Conservation (phyloP, 2,888 invertebrate species). For the Ecliptopera silaceata region DNA sequence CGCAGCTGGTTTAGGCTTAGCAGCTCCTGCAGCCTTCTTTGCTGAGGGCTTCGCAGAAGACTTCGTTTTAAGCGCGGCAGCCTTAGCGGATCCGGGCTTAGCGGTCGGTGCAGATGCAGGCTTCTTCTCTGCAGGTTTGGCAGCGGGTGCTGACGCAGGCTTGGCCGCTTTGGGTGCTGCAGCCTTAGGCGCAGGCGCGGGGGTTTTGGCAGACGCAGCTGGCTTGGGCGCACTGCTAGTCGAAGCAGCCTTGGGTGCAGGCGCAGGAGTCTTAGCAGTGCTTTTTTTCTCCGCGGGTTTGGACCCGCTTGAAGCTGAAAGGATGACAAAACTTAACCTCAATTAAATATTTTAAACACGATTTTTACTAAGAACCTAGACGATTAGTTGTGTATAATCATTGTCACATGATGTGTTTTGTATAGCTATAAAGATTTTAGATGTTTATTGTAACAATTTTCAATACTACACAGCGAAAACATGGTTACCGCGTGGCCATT, state of each 20-base stretch:
- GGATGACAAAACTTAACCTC: conserved; percentile 47
- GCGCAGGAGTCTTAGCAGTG: conserved; percentile 72
- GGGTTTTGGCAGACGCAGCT: conserved; percentile 67
- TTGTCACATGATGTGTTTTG: not conserved
- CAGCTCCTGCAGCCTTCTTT: conserved; percentile 77
- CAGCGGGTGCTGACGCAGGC: conserved; percentile 74
- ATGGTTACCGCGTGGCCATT: conserved; percentile 64
- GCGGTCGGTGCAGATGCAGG: conserved; percentile 66
- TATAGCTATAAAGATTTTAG: not conserved
- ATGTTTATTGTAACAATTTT: not conserved
- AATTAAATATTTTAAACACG: conserved; percentile 22
- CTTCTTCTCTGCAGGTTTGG: conserved; percentile 76
- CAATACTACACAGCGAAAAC: conserved; percentile 21
- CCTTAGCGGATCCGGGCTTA: conserved; percentile 81
- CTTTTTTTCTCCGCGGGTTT: conserved; percentile 77
- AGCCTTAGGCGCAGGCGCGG: conserved; percentile 73
- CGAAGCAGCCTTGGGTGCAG: conserved; percentile 70
- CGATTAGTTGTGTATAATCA: not conserved
- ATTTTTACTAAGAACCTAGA: not conserved
- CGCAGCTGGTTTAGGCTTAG: conserved; percentile 76
- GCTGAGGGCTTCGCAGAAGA: conserved; percentile 79
- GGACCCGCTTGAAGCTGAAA: conserved; percentile 63
- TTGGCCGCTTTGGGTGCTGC: conserved; percentile 74
- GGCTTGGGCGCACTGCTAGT: conserved; percentile 61
- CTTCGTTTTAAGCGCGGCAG: conserved; percentile 76